phyloP scores from a whole-genome alignment of 2,888 invertebrate species.

The Pycnomerus fuliginosus region DNA sequence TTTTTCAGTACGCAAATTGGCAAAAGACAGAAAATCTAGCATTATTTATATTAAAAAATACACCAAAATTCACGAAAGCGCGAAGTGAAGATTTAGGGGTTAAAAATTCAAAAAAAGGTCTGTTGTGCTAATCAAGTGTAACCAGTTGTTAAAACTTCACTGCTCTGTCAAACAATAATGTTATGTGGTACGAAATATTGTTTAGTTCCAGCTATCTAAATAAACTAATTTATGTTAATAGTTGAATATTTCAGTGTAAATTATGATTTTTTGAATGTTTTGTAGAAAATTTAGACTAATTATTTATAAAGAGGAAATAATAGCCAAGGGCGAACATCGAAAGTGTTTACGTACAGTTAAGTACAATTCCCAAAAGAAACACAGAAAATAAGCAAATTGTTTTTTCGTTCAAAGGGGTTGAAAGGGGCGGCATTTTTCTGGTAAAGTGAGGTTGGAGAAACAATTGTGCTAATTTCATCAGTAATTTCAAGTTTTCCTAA shows the following conservation, averaged over 20 bases:
- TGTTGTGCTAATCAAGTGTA: constrained; percentile 3
- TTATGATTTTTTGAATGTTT: constrained; percentile 20
- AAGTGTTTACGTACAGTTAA: too few relatives aligned
- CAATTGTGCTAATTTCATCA: too few relatives aligned
- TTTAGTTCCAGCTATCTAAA: constrained; percentile 10
- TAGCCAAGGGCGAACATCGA: too few relatives aligned
- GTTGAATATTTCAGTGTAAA: constrained; percentile 20
- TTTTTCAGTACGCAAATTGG: constrained; percentile 37
- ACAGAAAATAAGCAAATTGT: too few relatives aligned
- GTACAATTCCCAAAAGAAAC: too few relatives aligned
- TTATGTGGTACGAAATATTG: constrained; percentile 10
- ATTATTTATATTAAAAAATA: constrained; percentile 30
- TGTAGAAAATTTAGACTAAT: constrained; percentile 20
- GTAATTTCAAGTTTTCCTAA: too few relatives aligned
- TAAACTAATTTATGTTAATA: too few relatives aligned
- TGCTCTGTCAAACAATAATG: constrained; percentile 22
- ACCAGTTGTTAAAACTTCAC: constrained; percentile 20
- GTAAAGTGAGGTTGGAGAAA: too few relatives aligned
- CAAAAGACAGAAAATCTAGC: constrained; percentile 32
- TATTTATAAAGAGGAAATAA: constrained; percentile 5
- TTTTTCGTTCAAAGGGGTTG: too few relatives aligned
- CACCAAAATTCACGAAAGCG: constrained; percentile 23
- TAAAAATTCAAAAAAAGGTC: neutral
- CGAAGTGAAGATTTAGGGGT: too few relatives aligned
- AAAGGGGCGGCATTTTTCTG: too few relatives aligned